phyloP scores from a whole-genome alignment of 2,797 vertebrate species.

The Tinamus major region DNA sequence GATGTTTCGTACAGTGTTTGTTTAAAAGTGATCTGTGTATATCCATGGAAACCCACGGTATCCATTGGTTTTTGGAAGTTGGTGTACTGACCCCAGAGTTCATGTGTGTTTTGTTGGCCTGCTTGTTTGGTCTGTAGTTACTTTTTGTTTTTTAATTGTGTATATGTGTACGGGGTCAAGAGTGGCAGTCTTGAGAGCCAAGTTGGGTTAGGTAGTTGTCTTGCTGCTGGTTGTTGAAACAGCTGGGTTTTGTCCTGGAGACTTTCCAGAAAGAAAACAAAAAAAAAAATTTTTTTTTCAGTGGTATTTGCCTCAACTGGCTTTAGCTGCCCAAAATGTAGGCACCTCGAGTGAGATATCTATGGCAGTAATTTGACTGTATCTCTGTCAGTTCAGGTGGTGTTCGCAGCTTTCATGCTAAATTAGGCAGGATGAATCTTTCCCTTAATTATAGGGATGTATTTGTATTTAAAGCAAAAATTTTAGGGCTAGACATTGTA shows the following conservation, averaged over 20 bases:
- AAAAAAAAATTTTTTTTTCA: background rate
- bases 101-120: background rate
- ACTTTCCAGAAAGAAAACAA: background rate
- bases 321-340: background rate
- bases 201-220: background rate
- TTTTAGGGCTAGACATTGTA: background rate
- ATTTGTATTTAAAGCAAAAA: background rate
- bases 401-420: background rate
- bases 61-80: background rate
- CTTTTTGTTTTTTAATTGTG: background rate
- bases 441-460: background rate
- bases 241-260: background rate
- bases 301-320: background rate
- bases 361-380: background rate
- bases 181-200: background rate
- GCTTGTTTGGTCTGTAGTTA: conserved; percentile 1
- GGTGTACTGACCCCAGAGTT: background rate
- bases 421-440: background rate
- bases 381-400: background rate
- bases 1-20: background rate
- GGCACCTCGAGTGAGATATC: background rate
- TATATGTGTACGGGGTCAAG: background rate
- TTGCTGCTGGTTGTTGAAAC: background rate
- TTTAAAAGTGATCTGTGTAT: background rate
- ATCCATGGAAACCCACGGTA: background rate